Evolutionary conservation across 2,797 vertebrate genomes (phyloP).

Genomic region (Eutrigla gurnardus): DNA sequence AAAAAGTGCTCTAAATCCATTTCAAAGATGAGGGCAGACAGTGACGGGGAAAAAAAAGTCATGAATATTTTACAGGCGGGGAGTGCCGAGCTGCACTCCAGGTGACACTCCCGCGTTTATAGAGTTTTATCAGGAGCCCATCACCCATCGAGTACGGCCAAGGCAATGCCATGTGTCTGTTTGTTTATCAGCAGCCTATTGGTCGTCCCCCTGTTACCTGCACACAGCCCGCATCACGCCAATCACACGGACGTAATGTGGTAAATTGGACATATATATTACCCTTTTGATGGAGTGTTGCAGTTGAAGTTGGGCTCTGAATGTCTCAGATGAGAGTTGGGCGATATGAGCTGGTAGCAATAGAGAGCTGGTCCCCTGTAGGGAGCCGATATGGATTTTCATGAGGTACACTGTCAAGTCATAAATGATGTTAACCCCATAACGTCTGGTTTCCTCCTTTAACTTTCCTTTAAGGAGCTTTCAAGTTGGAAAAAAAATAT

Average conservation of each 20-base stretch:
- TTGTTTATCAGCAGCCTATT: slow-evolving; percentile 73
- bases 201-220: slow-evolving; percentile 56
- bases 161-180: slow-evolving; percentile 64
- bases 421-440: slow-evolving; percentile 28
- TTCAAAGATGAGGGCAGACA: slow-evolving; percentile 71
- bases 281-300: slow-evolving; percentile 47
- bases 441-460: background rate
- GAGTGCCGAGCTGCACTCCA: slow-evolving; percentile 64
- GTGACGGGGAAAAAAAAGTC: slow-evolving; percentile 74
- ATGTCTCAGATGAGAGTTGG: slow-evolving; percentile 41
- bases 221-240: slow-evolving; percentile 54
- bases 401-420: slow-evolving; percentile 33
- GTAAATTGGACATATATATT: slow-evolving; percentile 65
- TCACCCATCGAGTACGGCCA: slow-evolving; percentile 56
- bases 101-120: slow-evolving; percentile 71
- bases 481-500: background rate
- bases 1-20: slow-evolving; percentile 69
- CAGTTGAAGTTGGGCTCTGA: slow-evolving; percentile 41
- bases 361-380: slow-evolving; percentile 43
- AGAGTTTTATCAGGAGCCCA: slow-evolving; percentile 77
- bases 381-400: slow-evolving; percentile 51
- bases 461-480: slow-evolving; percentile 11
- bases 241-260: slow-evolving; percentile 61
- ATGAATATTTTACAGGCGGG: slow-evolving; percentile 83
- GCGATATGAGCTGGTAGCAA: slow-evolving; percentile 27